phyloP scores from a whole-genome alignment of 1,140 invertebrate species.

The Diorhabda sublineata region DNA sequence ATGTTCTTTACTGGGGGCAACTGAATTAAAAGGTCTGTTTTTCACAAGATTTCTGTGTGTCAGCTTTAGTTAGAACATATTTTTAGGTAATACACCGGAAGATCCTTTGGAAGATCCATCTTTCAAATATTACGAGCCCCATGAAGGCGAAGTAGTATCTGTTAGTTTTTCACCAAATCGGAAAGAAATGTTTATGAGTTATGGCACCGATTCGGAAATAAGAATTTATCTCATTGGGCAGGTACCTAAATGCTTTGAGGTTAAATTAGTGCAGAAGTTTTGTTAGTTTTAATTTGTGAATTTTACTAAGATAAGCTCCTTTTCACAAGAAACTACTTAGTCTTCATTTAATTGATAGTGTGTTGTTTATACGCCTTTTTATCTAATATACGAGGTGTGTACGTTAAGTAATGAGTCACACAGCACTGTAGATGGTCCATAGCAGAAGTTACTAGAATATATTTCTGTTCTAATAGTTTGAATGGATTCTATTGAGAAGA shows the following conservation, averaged over 20 bases:
- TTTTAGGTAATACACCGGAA: slow-evolving; percentile 26
- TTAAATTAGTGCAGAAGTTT: too few relatives aligned
- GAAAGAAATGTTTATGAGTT: slow-evolving; percentile 42
- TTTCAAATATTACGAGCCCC: slow-evolving; percentile 40
- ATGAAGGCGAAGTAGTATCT: slow-evolving; percentile 40
- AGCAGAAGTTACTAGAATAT: too few relatives aligned
- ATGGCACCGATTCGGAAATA: slow-evolving; percentile 39
- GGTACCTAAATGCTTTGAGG: slow-evolving; percentile 17
- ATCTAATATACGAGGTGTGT: too few relatives aligned
- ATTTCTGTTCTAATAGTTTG: too few relatives aligned
- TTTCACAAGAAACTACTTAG: too few relatives aligned
- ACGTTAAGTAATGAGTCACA: too few relatives aligned
- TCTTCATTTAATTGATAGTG: too few relatives aligned
- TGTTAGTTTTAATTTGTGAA: too few relatives aligned
- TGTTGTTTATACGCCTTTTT: too few relatives aligned
- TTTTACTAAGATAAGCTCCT: too few relatives aligned
- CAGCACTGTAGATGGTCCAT: too few relatives aligned
- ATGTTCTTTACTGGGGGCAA: slow-evolving; percentile 40
- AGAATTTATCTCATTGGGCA: slow-evolving; percentile 41
- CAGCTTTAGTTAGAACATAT: background rate
- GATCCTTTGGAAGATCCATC: slow-evolving; percentile 38
- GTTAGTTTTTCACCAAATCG: slow-evolving; percentile 39
- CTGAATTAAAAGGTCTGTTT: slow-evolving; percentile 34
- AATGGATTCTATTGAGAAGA: too few relatives aligned
- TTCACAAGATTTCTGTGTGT: background rate